Percentiles rank a stretch among this genome's conserved stretches.
phyloP scores from a whole-genome alignment of 2,888 invertebrate species.

The Liposcelis brunnea region DNA sequence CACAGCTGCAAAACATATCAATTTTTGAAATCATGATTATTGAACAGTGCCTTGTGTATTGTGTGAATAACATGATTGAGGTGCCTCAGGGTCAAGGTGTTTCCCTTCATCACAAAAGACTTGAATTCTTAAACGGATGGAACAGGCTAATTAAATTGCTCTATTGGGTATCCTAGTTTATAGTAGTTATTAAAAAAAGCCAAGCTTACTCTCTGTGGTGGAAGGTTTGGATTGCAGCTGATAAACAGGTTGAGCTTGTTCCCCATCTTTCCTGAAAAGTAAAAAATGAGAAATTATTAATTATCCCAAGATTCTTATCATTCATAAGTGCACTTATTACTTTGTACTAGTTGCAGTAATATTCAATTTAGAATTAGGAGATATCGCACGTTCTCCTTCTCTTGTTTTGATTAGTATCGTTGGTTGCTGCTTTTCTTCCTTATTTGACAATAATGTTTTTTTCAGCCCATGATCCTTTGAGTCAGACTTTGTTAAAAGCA shows the following conservation, averaged over 20 bases:
- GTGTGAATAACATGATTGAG: too few species aligned
- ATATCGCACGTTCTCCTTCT: conserved; percentile 42
- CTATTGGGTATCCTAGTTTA: too few species aligned
- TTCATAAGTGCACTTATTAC: background rate
- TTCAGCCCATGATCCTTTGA: conserved; percentile 9
- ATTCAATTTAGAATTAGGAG: conserved; percentile 35
- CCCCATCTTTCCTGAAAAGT: conserved; percentile 20
- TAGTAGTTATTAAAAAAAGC: too few species aligned
- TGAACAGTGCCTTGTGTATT: too few species aligned
- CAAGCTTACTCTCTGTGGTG: conserved; percentile 28
- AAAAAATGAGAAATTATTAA: background rate
- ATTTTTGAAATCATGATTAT: background rate
- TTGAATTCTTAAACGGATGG: too few species aligned
- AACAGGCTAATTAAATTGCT: too few species aligned
- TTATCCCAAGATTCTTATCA: too few species aligned
- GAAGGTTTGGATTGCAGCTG: conserved; percentile 22
- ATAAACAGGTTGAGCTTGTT: conserved; percentile 26
- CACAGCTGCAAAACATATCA: conserved; percentile 22
- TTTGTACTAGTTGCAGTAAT: conserved; percentile 12
- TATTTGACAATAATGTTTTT: conserved; percentile 12
- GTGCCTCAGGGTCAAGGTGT: too few species aligned
- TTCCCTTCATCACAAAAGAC: too few species aligned
- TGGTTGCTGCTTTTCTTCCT: conserved; percentile 28
- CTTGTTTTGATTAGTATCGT: conserved; percentile 51
- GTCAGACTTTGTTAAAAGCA: conserved; percentile 18